Evolutionary conservation across 1,140 invertebrate species (phyloP), one percentile per base, ranked within the genome.

Genomic region (Epicauta chinensis): DNA sequence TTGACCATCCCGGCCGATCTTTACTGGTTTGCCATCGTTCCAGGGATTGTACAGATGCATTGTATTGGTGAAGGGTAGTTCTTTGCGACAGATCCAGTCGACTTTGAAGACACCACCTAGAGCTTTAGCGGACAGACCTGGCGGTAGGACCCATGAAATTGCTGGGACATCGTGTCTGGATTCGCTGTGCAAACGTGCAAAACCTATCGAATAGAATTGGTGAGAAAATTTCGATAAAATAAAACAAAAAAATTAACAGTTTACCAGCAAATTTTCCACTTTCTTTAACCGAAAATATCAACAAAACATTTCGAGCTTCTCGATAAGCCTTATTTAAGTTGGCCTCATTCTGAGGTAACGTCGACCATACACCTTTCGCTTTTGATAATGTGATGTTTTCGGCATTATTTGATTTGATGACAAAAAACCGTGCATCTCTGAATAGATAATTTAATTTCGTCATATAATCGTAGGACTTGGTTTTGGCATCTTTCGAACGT

Each of bases 21-120:
- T 98, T 0, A 98, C 94, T 43, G 94, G 93, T 74, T 97, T 97
- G 29, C 93, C 91, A 71, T 98, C 93, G 79, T 98, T 98, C 93
- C 94, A 98, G 3, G 92, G 86, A 78, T 98, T 98, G 64, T 94
- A 94, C 16, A 98, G 74, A 73, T 97, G 93, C 55, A 90, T 79
- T 1, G 93, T 97, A 55, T 87, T 87, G 51, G 84, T 88, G 62
- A 98, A 98, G 9, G 92, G 83, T 40, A 98, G 75, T 70, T 98
- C 95, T 65, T 93, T 91, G 65, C 91, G 84, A 64, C 90, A 95
- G 51, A 98, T 90, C 94, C 94, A 98, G 67, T 98, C 94, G 3
- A 98, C 81, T 74, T 90, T 87, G 71, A 98, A 97, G 15, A 97
- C 91, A 42, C 94, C 94, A 59, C 92, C 93, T 34, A 98, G 76